Evolutionary conservation across 2,113 vertebrate genomes (phyloP).

Genomic region (Hydrochoerus hydrochaeris): DNA sequence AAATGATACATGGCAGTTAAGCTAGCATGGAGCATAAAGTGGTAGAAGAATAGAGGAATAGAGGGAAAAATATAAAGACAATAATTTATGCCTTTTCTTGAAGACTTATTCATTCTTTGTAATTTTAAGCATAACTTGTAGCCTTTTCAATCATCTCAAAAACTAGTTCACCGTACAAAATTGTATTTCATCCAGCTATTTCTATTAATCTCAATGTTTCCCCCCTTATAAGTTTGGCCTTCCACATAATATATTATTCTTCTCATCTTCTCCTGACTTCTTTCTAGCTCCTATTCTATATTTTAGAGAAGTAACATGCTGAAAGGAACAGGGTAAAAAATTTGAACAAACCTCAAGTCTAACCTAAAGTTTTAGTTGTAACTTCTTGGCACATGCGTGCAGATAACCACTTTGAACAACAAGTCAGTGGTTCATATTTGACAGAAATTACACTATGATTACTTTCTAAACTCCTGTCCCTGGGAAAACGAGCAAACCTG

Average conservation of each 20-base stretch:
- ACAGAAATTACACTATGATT: background rate
- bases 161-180: background rate
- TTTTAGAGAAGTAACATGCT: background rate
- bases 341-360: background rate
- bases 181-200: background rate
- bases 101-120: background rate
- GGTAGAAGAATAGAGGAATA: background rate
- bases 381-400: background rate
- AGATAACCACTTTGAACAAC: background rate
- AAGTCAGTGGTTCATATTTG: background rate
- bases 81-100: background rate
- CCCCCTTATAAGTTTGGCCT: background rate
- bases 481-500: background rate
- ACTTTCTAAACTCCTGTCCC: background rate
- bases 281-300: background rate
- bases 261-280: background rate
- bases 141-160: background rate
- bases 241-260: background rate
- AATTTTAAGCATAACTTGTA: background rate
- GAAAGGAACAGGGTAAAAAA: background rate
- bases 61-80: constrained; percentile 15
- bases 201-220: background rate
- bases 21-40: background rate
- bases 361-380: background rate
- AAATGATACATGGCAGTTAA: background rate